Percentiles rank a stretch among this genome's conserved stretches.
Conservation (phyloP, 1,140 invertebrate genomes). For the Drosophila nigromelanica region DNA sequence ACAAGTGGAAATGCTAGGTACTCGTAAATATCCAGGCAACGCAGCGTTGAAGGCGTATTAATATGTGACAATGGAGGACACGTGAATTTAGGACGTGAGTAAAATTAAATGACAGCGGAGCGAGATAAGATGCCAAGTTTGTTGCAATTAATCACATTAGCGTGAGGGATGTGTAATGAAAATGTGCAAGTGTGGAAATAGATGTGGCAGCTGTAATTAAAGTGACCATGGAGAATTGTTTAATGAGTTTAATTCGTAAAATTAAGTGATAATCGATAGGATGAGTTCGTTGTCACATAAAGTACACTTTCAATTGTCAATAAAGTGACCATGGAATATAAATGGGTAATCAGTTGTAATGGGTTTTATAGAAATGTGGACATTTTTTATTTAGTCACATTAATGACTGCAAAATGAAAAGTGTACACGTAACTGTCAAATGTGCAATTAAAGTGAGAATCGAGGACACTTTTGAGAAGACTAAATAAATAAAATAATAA, state of each 20-base stretch:
- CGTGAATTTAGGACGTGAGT: conserved; percentile 15
- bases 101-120: conserved; percentile 3
- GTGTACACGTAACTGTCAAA: not conserved
- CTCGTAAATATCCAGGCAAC: conserved; percentile 2
- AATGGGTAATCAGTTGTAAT: no score
- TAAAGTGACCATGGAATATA: not conserved
- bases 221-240: not conserved
- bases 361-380: not conserved
- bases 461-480: no score
- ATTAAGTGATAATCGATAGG: not conserved
- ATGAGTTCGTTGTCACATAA: not conserved
- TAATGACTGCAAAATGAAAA: not conserved
- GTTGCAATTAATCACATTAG: conserved; percentile 17
- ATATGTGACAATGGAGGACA: conserved; percentile 31
- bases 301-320: no score
- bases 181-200: no score
- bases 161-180: no score
- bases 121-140: not conserved
- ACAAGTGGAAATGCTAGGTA: conserved; percentile 27
- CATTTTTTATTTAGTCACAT: not conserved
- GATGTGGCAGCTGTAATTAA: not conserved
- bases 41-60: conserved; percentile 5
- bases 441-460: no score
- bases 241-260: not conserved
- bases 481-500: no score